Evolutionary conservation across 2,888 invertebrate species (phyloP), one percentile per base, ranked within the genome.

Genomic region (Notodonta dromedarius): DNA sequence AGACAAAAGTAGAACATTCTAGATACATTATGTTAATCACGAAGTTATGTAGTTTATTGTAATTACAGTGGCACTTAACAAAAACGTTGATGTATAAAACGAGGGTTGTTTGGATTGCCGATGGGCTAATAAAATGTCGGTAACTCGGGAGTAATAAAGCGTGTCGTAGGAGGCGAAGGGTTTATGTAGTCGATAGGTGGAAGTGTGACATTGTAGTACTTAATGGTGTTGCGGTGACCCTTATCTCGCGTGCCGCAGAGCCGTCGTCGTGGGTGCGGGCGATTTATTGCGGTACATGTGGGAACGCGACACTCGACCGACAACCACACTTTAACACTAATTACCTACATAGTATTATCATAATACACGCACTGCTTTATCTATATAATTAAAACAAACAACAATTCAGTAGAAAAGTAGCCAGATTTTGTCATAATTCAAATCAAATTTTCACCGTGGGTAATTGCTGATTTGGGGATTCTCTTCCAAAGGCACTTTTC

Each of bases 1-100:
- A 93, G 93, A 93, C 93, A 93, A 93, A 93, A 93, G 92, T 91
- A 91, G 90, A 91, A 90, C 93, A 91, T 93, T 91, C 87, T 88
- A 89, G 86, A 84, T 91, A 91, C 91, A 93, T 93, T 93, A 93
- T 93, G 92, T 91, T 93, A 93, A 93, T 93, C 90, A 88, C 86
- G 84, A 83, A 90, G 88, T 89, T 88, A 87, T 86, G 83, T 87
- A 84, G 86, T 87, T 85, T 87, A 88, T 85, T 86, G 83, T 78
- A 76, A 74, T 77, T 78, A 76, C 65, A 65, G 63, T 74, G 63
- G 69, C 76, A 71, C 60, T 78, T 73, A 73, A 79, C 76, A 73
- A 71, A 66, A 66, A 71, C 55, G 69, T 71, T 71, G 46, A 62
- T 67, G 61, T 66, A 53, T 35, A 40, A 56, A 53, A 35, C n/a